Evolutionary conservation across 2,113 vertebrate genomes (phyloP).

Genomic region (Chiloscyllium plagiosum): DNA sequence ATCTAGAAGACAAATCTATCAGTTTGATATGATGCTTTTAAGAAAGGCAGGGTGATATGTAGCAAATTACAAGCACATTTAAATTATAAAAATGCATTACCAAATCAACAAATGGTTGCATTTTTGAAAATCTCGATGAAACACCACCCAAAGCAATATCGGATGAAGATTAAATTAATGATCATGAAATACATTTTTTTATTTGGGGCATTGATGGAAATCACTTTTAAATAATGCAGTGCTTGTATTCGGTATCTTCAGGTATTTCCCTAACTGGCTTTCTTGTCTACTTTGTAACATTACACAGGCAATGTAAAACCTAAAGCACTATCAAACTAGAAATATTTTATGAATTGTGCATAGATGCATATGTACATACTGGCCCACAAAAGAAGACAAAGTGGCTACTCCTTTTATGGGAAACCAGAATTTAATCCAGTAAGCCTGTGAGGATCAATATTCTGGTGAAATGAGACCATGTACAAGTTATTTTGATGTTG

Average conservation of each 20-base stretch:
- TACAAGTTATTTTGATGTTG: conserved; percentile 79
- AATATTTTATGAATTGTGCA: conserved; percentile 25
- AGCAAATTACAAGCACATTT: neutral
- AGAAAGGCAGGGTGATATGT: neutral
- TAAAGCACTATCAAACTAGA: conserved; percentile 8
- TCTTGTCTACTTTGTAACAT: neutral
- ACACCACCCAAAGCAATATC: neutral
- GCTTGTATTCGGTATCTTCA: neutral
- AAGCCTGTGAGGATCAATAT: conserved; percentile 80
- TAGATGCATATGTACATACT: conserved; percentile 53
- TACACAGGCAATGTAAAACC: neutral
- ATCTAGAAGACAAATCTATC: neutral
- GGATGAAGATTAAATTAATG: neutral
- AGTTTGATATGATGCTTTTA: neutral
- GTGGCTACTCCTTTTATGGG: conserved; percentile 76
- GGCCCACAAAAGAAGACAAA: conserved; percentile 64
- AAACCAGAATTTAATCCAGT: conserved; percentile 76
- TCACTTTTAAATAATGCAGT: conserved; percentile 5
- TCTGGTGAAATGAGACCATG: conserved; percentile 79
- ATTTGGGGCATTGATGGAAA: neutral
- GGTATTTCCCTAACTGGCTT: neutral
- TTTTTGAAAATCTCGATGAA: neutral
- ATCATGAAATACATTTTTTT: neutral
- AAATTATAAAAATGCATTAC: neutral
- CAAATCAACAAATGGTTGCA: neutral